Evolutionary conservation across 2,797 vertebrate genomes (phyloP).

Genomic region (Onychomys torridus): DNA sequence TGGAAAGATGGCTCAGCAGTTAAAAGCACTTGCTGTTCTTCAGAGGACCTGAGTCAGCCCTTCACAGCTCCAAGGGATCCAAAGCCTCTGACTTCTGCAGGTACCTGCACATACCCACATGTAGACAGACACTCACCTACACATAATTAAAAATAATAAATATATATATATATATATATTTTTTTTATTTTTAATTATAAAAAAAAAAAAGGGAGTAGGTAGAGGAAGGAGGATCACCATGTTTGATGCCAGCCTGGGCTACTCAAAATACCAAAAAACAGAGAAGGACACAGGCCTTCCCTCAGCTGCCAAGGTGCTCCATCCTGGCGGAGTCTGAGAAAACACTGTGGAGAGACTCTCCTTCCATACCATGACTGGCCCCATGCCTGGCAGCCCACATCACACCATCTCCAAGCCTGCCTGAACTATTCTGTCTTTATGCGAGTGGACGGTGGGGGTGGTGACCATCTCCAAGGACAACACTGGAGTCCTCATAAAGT

Average conservation of each 20-base stretch:
- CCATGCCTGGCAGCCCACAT: background rate
- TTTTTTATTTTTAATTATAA: too few species aligned
- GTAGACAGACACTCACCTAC: background rate
- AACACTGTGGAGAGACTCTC: too few species aligned
- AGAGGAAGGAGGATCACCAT: background rate
- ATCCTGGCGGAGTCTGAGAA: background rate
- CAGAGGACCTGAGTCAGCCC: background rate
- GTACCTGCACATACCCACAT: background rate
- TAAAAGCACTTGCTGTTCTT: background rate
- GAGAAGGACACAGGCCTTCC: background rate
- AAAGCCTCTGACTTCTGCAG: background rate
- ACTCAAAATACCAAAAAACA: background rate
- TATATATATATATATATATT: background rate
- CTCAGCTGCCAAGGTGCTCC: too few species aligned
- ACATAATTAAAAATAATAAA: background rate
- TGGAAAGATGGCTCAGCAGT: background rate
- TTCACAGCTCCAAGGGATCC: background rate
- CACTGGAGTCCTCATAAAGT: background rate
- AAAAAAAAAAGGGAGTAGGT: background rate
- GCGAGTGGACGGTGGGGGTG: background rate
- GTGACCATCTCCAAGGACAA: background rate
- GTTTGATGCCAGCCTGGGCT: background rate
- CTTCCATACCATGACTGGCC: background rate
- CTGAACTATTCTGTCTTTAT: background rate
- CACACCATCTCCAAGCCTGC: background rate